Evolutionary conservation across 2,113 vertebrate genomes (phyloP), one percentile per base, ranked within the genome.

Genomic region (Delphinapterus leucas): DNA sequence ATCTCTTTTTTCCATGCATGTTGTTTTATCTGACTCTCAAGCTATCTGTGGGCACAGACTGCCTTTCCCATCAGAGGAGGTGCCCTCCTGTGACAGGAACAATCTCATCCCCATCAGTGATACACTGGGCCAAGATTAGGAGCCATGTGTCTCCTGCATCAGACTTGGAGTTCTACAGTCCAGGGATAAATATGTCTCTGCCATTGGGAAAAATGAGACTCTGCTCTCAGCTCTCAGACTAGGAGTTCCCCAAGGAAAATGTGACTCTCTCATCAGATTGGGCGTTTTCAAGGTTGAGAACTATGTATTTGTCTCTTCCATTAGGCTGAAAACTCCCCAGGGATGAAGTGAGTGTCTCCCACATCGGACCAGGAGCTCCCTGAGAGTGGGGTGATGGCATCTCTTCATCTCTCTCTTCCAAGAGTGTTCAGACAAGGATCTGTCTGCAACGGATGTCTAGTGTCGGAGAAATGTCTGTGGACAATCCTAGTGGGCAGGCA

Each of bases 1-100:
- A 84, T 82, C 18, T 67, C 63, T 84, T 67, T 65, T 26, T 67
- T 7, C 68, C 58, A 44, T 13, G 28, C 36, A 13, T 65, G 55
- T 61, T 63, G 36, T 92, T 90, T 95, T 90, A 97, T 96, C 92
- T 83, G 76, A 55, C 80, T 93, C 79, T 79, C 47, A 36, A 67
- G 70, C 80, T 95, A 70, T 70, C 90, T 23, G 0, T 41, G 41
- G 36, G 25, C 55, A 58, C 61, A 71, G 85, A 80, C 84, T 44
- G 58, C 80, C 80, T 88, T 82, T 80, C 60, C 38, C 67, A 21
- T 70, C 79, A 71, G 84, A 85, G 58, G 61, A 26, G 26, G 21
- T 23, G 14, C 85, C 55, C 61, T 25, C 67, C n/a, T 7, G 60
- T 58, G 81, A 77, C 38, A 82, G 84, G 44, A 68, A 7, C 31